phyloP scores from a whole-genome alignment of 1,140 invertebrate genomes.

The Macrobrachium nipponense region DNA sequence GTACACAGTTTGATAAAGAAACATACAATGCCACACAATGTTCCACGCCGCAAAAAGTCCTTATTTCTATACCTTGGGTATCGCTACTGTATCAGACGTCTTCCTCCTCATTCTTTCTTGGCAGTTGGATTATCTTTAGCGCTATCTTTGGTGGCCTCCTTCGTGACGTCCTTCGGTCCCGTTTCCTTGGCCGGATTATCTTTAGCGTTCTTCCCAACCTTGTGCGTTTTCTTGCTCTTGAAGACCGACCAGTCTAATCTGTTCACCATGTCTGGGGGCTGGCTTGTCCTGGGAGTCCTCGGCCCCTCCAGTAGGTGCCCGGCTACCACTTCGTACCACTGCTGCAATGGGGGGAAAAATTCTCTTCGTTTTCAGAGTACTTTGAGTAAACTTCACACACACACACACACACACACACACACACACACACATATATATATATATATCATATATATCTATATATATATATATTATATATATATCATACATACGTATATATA shows the following conservation, averaged over 20 bases:
- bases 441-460: constrained; percentile 26
- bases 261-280: constrained; percentile 67
- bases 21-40: too few species aligned
- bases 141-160: background rate
- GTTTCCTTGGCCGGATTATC: constrained; percentile 38
- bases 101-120: constrained; percentile 20
- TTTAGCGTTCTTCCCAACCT: constrained; percentile 38
- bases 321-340: constrained; percentile 67
- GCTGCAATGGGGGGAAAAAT: constrained; percentile 51
- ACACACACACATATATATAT: constrained; percentile 27
- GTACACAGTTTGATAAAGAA: too few species aligned
- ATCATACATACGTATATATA: background rate
- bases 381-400: background rate
- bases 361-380: background rate
- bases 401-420: constrained; percentile 16
- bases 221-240: constrained; percentile 67
- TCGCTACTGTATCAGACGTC: too few species aligned
- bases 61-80: too few species aligned
- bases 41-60: too few species aligned
- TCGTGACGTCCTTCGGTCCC: background rate
- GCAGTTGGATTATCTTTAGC: constrained; percentile 25
- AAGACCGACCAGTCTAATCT: constrained; percentile 70
- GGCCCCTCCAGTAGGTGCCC: constrained; percentile 69
- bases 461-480: background rate
- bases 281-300: constrained; percentile 61